Percentiles rank a stretch among this genome's conserved stretches.
Evolutionary conservation across 2,113 vertebrate species (phyloP).

Genomic region (Odocoileus virginianus): DNA sequence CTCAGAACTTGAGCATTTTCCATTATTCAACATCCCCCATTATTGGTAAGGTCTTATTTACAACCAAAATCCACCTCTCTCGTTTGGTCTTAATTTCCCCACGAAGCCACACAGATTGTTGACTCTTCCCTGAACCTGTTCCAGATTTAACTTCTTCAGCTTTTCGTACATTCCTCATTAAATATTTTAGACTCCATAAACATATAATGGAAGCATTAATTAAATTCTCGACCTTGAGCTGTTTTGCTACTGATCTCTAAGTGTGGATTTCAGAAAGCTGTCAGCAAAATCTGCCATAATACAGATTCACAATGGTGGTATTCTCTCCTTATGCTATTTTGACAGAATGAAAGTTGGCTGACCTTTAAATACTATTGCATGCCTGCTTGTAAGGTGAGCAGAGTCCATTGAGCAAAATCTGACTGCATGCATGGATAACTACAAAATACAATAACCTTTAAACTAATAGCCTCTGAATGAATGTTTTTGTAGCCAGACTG

Average conservation of each 20-base stretch:
- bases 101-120: background rate
- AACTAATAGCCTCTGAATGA: conserved; percentile 3
- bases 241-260: background rate
- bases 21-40: background rate
- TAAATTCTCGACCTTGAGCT: background rate
- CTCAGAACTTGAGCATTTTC: background rate
- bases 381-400: background rate
- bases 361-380: conserved; percentile 28
- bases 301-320: background rate
- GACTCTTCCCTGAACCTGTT: background rate
- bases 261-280: background rate
- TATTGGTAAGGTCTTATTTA: background rate
- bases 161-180: background rate
- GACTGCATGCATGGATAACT: background rate
- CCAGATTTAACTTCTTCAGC: background rate
- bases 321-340: background rate
- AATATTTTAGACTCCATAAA: background rate
- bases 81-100: background rate
- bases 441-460: conserved; percentile 53
- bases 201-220: background rate
- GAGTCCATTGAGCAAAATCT: background rate
- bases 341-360: background rate
- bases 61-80: background rate
- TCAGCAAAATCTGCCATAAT: background rate
- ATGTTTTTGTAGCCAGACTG: background rate